Conservation (phyloP, 2,888 invertebrate species). For the Phalera bucephala region DNA sequence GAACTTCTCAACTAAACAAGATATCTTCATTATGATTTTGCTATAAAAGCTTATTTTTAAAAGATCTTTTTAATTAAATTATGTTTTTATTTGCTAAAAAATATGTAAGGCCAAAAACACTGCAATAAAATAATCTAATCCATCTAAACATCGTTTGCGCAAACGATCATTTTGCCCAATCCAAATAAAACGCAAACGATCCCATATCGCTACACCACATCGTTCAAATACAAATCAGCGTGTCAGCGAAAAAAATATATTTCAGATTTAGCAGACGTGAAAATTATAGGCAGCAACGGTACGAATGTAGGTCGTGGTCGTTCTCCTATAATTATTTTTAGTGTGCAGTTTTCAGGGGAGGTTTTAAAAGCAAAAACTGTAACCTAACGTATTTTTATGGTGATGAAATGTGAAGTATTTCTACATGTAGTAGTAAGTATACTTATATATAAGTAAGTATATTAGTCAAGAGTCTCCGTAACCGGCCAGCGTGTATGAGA, state of each 20-base stretch:
- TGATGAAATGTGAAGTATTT: too few species aligned
- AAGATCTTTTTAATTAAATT: too few species aligned
- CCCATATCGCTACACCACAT: not conserved
- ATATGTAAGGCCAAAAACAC: too few species aligned
- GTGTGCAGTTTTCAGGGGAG: constrained; percentile 17
- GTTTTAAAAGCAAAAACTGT: constrained; percentile 7
- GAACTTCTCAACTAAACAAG: too few species aligned
- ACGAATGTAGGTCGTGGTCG: constrained; percentile 21
- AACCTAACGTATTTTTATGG: constrained; percentile 5
- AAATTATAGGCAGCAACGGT: constrained; percentile 3
- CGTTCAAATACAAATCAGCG: not conserved
- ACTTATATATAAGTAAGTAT: too few species aligned
- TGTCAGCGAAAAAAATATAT: constrained; percentile 22
- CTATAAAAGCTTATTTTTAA: too few species aligned
- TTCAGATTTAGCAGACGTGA: constrained; percentile 21
- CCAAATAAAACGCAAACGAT: not conserved
- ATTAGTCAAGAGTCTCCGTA: too few species aligned
- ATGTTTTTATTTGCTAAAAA: too few species aligned
- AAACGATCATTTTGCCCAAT: not conserved
- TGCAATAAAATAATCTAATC: too few species aligned
- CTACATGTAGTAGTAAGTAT: too few species aligned
- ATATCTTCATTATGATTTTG: too few species aligned
- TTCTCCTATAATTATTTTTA: constrained; percentile 26
- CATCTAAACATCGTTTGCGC: not conserved
- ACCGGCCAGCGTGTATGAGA: too few species aligned